phyloP scores from a whole-genome alignment of 2,888 invertebrate species.

The Tipula unca region DNA sequence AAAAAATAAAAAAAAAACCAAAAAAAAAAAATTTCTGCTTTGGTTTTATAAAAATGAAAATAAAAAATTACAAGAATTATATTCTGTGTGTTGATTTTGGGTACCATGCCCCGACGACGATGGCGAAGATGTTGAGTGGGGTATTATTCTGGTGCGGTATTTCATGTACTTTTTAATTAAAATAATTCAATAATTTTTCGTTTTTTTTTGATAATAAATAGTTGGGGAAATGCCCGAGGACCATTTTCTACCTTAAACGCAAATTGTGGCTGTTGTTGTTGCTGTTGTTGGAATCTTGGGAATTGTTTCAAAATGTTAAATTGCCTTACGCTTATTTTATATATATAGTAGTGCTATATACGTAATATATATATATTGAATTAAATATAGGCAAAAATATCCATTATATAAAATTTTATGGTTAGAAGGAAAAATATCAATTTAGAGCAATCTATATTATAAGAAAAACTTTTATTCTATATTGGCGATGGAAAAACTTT shows the following conservation, averaged over 20 bases:
- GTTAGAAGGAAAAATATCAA: conserved; percentile 14
- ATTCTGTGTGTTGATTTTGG: background rate
- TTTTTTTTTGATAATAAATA: background rate
- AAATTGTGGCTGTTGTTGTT: background rate
- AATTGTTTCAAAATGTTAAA: background rate
- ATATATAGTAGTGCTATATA: background rate
- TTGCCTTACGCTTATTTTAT: background rate
- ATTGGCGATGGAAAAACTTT: background rate
- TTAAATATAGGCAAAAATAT: background rate
- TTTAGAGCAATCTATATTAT: background rate
- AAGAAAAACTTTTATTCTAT: background rate
- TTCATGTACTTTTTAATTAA: background rate
- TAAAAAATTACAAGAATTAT: background rate
- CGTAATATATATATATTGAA: background rate
- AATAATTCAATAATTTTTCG: background rate
- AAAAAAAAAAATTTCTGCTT: background rate
- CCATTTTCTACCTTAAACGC: background rate
- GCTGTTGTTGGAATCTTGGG: background rate
- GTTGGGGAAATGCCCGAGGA: background rate
- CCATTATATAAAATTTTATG: conserved; percentile 14
- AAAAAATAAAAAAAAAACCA: background rate
- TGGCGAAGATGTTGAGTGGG: background rate
- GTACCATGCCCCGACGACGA: background rate
- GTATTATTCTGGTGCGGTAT: background rate
- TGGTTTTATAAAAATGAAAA: background rate